Conservation (phyloP, 2,888 invertebrate genomes). For the Aporophyla lueneburgensis region DNA sequence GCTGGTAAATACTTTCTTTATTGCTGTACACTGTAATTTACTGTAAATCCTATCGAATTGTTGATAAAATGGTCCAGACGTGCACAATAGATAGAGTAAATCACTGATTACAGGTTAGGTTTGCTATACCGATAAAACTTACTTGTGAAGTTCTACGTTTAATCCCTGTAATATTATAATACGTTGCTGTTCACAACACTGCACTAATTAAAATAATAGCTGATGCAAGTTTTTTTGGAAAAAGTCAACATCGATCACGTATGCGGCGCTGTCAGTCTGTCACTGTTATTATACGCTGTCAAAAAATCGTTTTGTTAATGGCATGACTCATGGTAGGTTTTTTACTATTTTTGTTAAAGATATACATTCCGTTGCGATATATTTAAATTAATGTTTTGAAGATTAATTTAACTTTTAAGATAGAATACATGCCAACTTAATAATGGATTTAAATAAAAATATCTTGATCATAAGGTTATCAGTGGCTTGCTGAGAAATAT, state of each 20-base stretch:
- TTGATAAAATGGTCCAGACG: constrained; percentile 8
- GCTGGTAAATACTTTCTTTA: not conserved
- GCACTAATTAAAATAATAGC: constrained; percentile 29
- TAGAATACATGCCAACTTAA: rapidly evolving
- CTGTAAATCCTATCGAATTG: not conserved
- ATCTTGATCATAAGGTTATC: too few species aligned
- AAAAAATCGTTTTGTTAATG: constrained; percentile 41
- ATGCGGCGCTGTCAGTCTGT: constrained; percentile 49
- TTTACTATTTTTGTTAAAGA: not conserved
- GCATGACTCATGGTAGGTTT: not conserved
- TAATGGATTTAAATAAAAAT: too few species aligned
- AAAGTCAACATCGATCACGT: constrained; percentile 53
- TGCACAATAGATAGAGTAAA: constrained; percentile 1
- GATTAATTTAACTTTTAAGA: not conserved
- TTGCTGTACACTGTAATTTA: not conserved
- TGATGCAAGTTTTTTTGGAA: constrained; percentile 48
- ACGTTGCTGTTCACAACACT: constrained; percentile 17
- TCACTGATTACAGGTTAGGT: constrained; percentile 47
- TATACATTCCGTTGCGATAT: rapidly evolving
- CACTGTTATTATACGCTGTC: constrained; percentile 34
- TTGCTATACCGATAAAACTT: constrained; percentile 24
- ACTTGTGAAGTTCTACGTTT: constrained; percentile 22
- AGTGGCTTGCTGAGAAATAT: not conserved
- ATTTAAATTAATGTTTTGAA: not conserved
- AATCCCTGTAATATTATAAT: constrained; percentile 17